Conservation (phyloP, 2,888 invertebrate genomes). For the Apodemia zela region DNA sequence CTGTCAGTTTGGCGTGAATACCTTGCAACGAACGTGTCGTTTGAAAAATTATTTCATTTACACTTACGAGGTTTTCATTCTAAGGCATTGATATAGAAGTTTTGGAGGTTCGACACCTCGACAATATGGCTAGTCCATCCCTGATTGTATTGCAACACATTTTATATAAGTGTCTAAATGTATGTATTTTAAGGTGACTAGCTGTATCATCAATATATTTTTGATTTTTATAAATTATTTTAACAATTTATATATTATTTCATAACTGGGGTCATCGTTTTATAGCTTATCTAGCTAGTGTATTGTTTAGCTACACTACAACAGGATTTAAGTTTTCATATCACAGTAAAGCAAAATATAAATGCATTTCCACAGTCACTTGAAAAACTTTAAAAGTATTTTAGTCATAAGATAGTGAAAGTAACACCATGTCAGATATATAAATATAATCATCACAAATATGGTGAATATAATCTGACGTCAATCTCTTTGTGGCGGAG, state of each 20-base stretch:
- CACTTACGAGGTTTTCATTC: too few species aligned
- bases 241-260: background rate
- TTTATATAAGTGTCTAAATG: too few species aligned
- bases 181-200: too few species aligned
- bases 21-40: too few species aligned
- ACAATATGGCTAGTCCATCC: too few species aligned
- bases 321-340: constrained; percentile 10
- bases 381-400: constrained; percentile 29
- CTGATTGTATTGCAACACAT: too few species aligned
- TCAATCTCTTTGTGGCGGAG: constrained; percentile 30
- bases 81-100: too few species aligned
- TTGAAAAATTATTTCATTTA: too few species aligned
- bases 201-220: too few species aligned
- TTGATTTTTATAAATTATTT: too few species aligned
- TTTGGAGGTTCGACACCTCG: too few species aligned
- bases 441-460: constrained; percentile 29
- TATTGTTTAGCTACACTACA: background rate
- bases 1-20: too few species aligned
- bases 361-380: constrained; percentile 19
- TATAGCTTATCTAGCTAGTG: background rate
- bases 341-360: constrained; percentile 23
- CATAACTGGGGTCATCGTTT: background rate
- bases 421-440: constrained; percentile 30
- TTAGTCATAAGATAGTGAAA: constrained; percentile 30
- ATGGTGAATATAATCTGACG: constrained; percentile 29